A percentile compares a stretch with the other conserved stretches of the same genome.
phyloP scores from a whole-genome alignment of 2,113 vertebrate species.

The Phrynosoma platyrhinos region DNA sequence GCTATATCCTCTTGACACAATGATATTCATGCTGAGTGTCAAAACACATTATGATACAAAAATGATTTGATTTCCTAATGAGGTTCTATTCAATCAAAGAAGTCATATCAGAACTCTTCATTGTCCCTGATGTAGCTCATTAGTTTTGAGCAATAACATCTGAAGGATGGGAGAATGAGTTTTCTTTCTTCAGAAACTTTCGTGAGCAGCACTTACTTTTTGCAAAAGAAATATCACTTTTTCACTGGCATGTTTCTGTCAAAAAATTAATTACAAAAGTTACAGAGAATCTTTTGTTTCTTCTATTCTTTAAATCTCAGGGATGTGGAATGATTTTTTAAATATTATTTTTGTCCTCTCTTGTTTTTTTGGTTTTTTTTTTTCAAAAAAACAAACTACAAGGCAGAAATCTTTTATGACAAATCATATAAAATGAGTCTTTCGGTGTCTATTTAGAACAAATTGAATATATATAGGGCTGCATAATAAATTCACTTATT shows the following conservation, averaged over 20 bases:
- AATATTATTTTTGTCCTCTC: neutral
- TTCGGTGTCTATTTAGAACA: slow-evolving; percentile 28
- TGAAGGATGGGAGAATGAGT: slow-evolving; percentile 36
- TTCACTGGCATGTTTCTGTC: slow-evolving; percentile 32
- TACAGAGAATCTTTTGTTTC: slow-evolving; percentile 5
- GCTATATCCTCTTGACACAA: slow-evolving; percentile 19
- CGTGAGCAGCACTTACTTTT: slow-evolving; percentile 30
- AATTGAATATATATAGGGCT: slow-evolving; percentile 5
- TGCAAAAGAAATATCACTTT: slow-evolving; percentile 28
- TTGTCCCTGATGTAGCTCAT: slow-evolving; percentile 47
- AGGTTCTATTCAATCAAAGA: slow-evolving; percentile 47
- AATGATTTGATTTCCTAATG: slow-evolving; percentile 48
- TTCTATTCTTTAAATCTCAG: slow-evolving; percentile 17
- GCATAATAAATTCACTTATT: slow-evolving; percentile 8
- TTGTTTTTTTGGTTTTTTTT: too few species aligned
- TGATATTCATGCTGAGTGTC: slow-evolving; percentile 25
- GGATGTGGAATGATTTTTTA: slow-evolving; percentile 12
- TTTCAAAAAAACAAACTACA: neutral
- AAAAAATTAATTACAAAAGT: slow-evolving; percentile 17
- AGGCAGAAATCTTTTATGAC: slow-evolving; percentile 30
- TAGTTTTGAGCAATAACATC: slow-evolving; percentile 47
- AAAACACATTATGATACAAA: slow-evolving; percentile 51
- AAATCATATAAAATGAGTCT: neutral
- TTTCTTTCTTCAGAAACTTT: slow-evolving; percentile 35
- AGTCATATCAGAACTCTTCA: slow-evolving; percentile 50